phyloP scores from a whole-genome alignment of 2,888 invertebrate genomes.

The Brachylomia viminalis region DNA sequence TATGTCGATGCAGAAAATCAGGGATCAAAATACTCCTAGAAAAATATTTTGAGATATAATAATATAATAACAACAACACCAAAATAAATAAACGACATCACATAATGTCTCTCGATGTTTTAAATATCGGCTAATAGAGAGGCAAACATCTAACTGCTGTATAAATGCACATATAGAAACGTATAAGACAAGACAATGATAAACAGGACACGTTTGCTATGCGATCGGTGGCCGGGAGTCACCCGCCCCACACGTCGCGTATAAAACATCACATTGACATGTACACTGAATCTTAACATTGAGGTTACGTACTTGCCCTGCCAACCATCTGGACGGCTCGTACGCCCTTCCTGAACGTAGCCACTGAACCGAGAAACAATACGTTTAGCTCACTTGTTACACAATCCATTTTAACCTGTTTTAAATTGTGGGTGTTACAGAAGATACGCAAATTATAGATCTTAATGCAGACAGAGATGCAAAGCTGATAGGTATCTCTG shows the following conservation, averaged over 20 bases:
- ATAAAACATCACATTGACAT: constrained; percentile 88
- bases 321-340: constrained; percentile 99
- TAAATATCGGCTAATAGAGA: constrained; percentile 87
- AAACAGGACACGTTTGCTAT: constrained; percentile 88
- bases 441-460: constrained; percentile 78
- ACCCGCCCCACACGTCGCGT: constrained; percentile 71
- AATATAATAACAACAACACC: constrained; percentile 86
- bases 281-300: constrained; percentile 84
- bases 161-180: constrained; percentile 89
- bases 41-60: constrained; percentile 78
- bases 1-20: constrained; percentile 88
- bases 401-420: constrained; percentile 75
- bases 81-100: constrained; percentile 88
- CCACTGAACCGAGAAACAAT: constrained; percentile 95
- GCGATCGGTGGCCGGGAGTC: constrained; percentile 73
- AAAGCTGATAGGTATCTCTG: constrained; percentile 76
- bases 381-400: constrained; percentile 78
- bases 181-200: constrained; percentile 87
- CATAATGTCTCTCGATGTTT: constrained; percentile 84
- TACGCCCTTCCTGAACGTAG: constrained; percentile 99
- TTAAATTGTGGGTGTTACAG: constrained; percentile 73
- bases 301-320: constrained; percentile 98
- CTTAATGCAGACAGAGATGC: constrained; percentile 84
- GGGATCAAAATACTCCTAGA: constrained; percentile 86
- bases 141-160: constrained; percentile 89